Evolutionary conservation across 2,888 invertebrate species (phyloP).

Genomic region (Amphipoea lucens): DNA sequence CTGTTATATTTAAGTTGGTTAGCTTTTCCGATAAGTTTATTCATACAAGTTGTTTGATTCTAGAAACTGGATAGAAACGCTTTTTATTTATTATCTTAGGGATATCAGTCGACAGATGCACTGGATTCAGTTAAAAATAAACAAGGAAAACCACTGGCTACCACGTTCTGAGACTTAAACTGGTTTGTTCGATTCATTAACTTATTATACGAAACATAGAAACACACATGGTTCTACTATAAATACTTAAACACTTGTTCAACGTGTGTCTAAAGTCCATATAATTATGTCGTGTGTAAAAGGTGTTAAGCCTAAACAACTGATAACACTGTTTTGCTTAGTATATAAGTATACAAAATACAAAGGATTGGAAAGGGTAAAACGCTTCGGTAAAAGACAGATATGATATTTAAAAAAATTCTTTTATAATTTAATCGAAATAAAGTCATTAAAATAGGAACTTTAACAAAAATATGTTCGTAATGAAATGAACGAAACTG

Average conservation of each 20-base stretch:
- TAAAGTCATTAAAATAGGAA: not conserved
- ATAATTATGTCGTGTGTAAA: too few species aligned
- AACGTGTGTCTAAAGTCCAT: too few species aligned
- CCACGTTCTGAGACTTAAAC: not conserved
- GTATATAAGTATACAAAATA: too few species aligned
- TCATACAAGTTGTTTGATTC: not conserved
- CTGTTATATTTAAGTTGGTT: not conserved
- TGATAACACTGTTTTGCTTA: too few species aligned
- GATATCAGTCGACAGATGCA: too few species aligned
- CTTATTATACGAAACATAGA: not conserved
- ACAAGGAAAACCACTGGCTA: not conserved
- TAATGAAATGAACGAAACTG: not conserved
- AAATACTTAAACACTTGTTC: too few species aligned
- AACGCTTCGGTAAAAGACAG: not conserved
- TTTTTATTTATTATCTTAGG: not conserved
- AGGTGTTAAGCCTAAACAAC: too few species aligned
- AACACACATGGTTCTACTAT: not conserved
- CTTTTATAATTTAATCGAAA: not conserved
- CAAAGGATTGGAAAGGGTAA: too few species aligned
- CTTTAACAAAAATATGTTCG: not conserved
- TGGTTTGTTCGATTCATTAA: not conserved
- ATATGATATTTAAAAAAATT: not conserved
- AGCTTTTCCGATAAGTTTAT: not conserved
- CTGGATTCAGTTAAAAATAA: not conserved
- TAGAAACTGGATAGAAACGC: not conserved